Percentiles rank a stretch among this genome's conserved stretches.
Conservation (phyloP, 2,888 invertebrate species). For the Torymus texanus region DNA sequence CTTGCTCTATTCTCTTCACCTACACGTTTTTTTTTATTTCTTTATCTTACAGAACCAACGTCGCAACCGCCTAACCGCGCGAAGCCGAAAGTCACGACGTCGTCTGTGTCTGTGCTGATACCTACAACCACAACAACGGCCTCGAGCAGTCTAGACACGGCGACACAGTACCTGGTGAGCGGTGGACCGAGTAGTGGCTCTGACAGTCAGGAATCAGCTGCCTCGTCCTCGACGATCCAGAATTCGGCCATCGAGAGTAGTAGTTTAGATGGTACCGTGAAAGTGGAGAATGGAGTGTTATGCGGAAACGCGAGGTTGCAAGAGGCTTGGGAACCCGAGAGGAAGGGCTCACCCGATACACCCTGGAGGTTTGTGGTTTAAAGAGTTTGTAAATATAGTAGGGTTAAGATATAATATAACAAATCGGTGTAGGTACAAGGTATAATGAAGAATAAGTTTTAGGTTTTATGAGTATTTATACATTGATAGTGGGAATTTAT, state of each 20-base stretch:
- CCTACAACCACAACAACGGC: constrained; percentile 42
- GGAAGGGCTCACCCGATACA: constrained; percentile 72
- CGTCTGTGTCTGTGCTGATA: constrained; percentile 33
- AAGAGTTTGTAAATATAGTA: too few relatives aligned
- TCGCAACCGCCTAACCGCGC: constrained; percentile 2
- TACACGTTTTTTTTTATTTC: too few relatives aligned
- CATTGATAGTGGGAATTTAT: too few relatives aligned
- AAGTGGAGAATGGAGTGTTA: constrained; percentile 71
- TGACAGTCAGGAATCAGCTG: constrained; percentile 58
- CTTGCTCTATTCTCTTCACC: too few relatives aligned
- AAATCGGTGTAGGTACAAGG: too few relatives aligned
- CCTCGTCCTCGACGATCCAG: constrained; percentile 45
- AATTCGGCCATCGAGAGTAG: constrained; percentile 59
- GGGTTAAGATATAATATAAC: too few relatives aligned
- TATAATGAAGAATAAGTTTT: too few relatives aligned
- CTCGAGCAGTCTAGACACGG: constrained; percentile 55
- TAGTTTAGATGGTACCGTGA: constrained; percentile 62
- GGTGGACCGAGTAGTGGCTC: constrained; percentile 63
- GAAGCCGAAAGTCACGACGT: constrained; percentile 16
- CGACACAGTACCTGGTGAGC: constrained; percentile 65
- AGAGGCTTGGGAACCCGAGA: constrained; percentile 73
- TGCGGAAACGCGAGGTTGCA: constrained; percentile 72
- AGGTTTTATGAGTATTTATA: too few relatives aligned
- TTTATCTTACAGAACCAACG: constrained; percentile 27
- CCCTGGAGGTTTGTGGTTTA: constrained; percentile 66